Conservation (phyloP, 2,888 invertebrate genomes). For the Meganola albula region DNA sequence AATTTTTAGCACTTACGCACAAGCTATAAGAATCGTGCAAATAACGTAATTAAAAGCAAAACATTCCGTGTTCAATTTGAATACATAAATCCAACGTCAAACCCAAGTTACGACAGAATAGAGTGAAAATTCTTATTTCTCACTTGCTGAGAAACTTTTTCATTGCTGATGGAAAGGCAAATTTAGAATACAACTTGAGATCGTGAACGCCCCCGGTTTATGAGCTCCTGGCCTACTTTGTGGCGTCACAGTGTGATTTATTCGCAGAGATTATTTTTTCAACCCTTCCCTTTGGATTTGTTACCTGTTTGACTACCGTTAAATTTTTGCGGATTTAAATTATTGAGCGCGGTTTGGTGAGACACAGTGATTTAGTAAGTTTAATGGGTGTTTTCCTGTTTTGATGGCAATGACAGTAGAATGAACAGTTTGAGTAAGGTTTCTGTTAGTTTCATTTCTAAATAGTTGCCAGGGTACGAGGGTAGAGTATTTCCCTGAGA, state of each 20-base stretch:
- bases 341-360: not conserved
- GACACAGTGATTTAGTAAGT: not conserved
- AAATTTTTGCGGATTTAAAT: conserved; percentile 18
- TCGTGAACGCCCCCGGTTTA: conserved; percentile 38
- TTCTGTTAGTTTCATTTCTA: no score
- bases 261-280: conserved; percentile 23
- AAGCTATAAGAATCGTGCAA: no score
- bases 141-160: conserved; percentile 43
- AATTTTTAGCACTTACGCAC: no score
- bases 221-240: conserved; percentile 37
- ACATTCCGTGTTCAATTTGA: conserved; percentile 19
- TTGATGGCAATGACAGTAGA: no score
- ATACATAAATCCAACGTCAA: conserved; percentile 16
- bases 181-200: conserved; percentile 52
- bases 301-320: conserved; percentile 18
- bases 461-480: no score
- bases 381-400: no score
- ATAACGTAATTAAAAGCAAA: conserved; percentile 5
- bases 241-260: conserved; percentile 23
- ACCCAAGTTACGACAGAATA: conserved; percentile 13
- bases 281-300: conserved; percentile 21
- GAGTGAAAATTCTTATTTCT: conserved; percentile 42
- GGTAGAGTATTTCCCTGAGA: no score
- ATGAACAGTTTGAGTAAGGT: no score
- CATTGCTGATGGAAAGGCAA: conserved; percentile 64